A percentile compares a stretch with the other conserved stretches of the same genome.
Evolutionary conservation across 1,140 invertebrate genomes (phyloP).

Genomic region (Epicauta chinensis): DNA sequence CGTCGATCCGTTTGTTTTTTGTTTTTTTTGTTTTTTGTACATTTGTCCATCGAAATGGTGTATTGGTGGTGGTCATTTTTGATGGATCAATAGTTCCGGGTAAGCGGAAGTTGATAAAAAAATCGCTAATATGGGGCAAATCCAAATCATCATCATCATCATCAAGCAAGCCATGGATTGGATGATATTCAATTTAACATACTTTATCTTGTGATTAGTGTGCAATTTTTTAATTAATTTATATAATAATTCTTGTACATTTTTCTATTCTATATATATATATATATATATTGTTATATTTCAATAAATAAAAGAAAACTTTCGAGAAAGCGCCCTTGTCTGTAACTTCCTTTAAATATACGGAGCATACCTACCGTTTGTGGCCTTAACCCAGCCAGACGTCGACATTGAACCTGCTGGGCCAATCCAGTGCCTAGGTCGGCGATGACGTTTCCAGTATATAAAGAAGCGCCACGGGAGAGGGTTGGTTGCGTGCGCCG

Average conservation of each 20-base stretch:
- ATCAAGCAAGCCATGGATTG: too few relatives aligned
- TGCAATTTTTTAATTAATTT: too few relatives aligned
- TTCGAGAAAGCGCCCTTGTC: too few relatives aligned
- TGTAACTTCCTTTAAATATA: too few relatives aligned
- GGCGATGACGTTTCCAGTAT: constrained; percentile 30
- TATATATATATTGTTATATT: constrained; percentile 13
- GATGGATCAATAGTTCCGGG: constrained; percentile 1
- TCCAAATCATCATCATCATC: too few relatives aligned
- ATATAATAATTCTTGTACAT: too few relatives aligned
- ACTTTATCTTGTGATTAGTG: too few relatives aligned
- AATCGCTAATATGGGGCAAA: too few relatives aligned
- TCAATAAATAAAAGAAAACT: constrained; percentile 4
- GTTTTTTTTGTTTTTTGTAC: background rate
- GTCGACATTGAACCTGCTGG: constrained; percentile 45
- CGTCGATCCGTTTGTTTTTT: background rate
- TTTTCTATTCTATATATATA: background rate
- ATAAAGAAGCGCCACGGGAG: too few relatives aligned
- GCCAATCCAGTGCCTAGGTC: constrained; percentile 34
- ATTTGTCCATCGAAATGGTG: background rate
- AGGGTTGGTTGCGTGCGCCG: constrained; percentile 22
- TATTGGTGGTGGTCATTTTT: background rate
- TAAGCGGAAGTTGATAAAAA: background rate
- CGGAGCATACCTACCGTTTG: constrained; percentile 37
- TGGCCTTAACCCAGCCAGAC: constrained; percentile 42
- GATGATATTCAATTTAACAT: too few relatives aligned